phyloP scores from a whole-genome alignment of 2,113 vertebrate species.

The Melanerpes aurifrons region DNA sequence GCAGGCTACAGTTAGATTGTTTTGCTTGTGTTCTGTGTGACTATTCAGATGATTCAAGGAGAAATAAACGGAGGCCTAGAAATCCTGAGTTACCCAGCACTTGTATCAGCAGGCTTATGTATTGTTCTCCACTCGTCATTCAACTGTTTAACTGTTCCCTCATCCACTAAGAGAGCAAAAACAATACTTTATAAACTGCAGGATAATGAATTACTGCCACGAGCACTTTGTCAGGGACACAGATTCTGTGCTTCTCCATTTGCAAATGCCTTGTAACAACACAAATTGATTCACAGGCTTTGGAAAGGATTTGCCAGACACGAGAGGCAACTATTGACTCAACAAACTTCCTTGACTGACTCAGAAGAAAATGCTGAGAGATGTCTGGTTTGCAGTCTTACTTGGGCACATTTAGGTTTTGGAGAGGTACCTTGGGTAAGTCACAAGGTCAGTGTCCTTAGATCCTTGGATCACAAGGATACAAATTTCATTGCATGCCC shows the following conservation, averaged over 20 bases:
- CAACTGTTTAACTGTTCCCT: background rate
- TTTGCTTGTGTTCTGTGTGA: background rate
- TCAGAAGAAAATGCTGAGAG: background rate
- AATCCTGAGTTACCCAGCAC: background rate
- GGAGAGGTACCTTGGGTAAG: background rate
- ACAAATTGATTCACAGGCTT: background rate
- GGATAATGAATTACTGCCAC: background rate
- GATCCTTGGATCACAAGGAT: background rate
- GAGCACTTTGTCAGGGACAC: background rate
- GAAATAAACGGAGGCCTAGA: background rate
- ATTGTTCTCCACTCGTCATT: background rate
- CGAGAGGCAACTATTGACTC: background rate
- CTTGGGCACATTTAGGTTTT: background rate
- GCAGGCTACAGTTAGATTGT: background rate
- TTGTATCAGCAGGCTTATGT: background rate
- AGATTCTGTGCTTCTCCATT: background rate
- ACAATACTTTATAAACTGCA: background rate
- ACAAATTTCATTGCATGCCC: background rate
- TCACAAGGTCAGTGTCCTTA: background rate
- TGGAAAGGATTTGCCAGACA: background rate
- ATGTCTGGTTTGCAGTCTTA: background rate
- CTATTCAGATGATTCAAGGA: background rate
- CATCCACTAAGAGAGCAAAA: background rate
- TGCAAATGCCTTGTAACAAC: background rate
- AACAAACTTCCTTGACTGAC: background rate